Base-by-base conservation (phyloP, 2,888 invertebrate genomes). In the Drosophila demipolita region DNA sequence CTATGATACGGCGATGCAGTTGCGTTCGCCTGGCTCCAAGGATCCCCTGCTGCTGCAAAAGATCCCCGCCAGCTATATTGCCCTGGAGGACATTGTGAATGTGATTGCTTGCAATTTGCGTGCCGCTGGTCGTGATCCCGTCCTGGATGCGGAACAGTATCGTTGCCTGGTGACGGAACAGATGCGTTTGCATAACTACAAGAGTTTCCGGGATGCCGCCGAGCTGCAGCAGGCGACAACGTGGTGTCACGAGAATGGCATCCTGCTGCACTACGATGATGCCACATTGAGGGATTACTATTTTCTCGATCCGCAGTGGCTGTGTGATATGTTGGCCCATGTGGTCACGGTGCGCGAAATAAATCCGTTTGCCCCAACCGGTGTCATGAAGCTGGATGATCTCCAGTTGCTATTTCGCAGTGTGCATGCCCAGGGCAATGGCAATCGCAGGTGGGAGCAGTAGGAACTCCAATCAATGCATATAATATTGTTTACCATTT, bases 221-320 rank as follows among this genome's bases (percentile, higher is more conserved):
- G 99, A 99, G 92, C 93, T 99, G 60, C 97, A 98, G 87, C 98
- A 99, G 91, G 99, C 99, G 0, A 99, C 99, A 0, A 95, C 98
- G 92, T 99, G 99, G 93, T 94, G 99, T 1, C 99, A 99, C 91
- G 99, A 99, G 90, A 99, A 99, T 93, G 99, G 98, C 40, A 98
- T 99, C 2, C 94, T 99, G 11, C 94, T 99, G 2, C 98, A 98
- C 92, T 98, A 98, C 89, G 98, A 98, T 87, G 99, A 99, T 92
- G 98, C 98, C 0, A 97, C 98, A 0, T 94, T 99, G 3, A 97
- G 98, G 91, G 99, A 99, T 93, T 94, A 99, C 58, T 99, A 99
- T 93, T 99, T 99, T 93, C 94, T 99, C 52, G 97, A 99, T 93
- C 99, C 99, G 0, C 99, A 99, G 92, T 99, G 99, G 99, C 94